A percentile compares a stretch with the other conserved stretches of the same genome.
These are phyloP conservation scores for Castor canadensis DNA, from an alignment of 2,113 vertebrate species.

Conservation along the genomic window DNA sequence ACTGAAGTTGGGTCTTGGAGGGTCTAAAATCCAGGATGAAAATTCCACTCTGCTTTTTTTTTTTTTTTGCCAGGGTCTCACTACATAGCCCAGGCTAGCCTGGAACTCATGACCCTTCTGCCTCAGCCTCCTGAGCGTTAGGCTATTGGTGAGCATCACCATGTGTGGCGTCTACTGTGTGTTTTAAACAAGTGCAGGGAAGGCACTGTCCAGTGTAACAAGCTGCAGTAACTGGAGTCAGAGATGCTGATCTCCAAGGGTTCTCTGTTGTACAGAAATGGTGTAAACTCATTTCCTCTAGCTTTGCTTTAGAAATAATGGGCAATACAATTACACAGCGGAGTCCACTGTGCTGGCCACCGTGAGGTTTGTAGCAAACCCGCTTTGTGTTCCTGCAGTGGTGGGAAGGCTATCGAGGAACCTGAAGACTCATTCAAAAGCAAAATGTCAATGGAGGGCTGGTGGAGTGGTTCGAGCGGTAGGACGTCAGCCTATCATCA, in stretches of 20 bases:
- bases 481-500: too few species aligned
- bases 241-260: neutral
- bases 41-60: neutral
- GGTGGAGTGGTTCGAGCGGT: too few species aligned
- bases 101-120: neutral
- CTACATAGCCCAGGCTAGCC: neutral
- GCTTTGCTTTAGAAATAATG: neutral
- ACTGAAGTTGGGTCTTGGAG: neutral
- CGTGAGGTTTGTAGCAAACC: rapidly evolving
- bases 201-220: neutral
- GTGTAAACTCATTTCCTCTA: rapidly evolving
- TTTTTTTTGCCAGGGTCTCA: neutral
- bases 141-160: neutral
- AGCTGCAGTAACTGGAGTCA: too few species aligned
- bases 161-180: neutral
- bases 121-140: neutral
- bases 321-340: rapidly evolving
- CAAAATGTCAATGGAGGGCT: too few species aligned
- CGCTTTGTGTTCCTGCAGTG: rapidly evolving
- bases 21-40: neutral
- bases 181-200: neutral
- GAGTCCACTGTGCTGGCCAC: too few species aligned
- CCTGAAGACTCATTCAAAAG: rapidly evolving
- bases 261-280: neutral
- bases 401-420: rapidly evolving